phyloP scores from a whole-genome alignment of 2,888 invertebrate genomes.

The Lasius fuliginosus region DNA sequence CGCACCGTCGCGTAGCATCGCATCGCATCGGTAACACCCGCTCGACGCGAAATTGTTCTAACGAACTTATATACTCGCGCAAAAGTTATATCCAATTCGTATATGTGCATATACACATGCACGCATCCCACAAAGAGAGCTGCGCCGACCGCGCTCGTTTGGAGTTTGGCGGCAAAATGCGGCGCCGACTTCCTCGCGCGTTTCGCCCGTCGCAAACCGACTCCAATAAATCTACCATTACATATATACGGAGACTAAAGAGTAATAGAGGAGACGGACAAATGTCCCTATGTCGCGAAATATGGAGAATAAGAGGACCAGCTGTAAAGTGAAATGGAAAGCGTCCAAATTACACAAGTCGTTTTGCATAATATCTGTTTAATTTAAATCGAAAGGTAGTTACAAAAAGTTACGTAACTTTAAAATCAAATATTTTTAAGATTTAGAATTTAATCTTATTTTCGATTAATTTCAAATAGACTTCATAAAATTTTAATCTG shows the following conservation, averaged over 20 bases:
- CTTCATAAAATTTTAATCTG: background rate
- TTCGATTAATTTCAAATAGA: background rate
- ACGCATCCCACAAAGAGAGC: conserved; percentile 3
- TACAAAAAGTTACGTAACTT: background rate
- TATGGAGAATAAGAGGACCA: conserved; percentile 52
- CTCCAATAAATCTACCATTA: conserved; percentile 50
- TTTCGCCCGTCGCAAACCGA: conserved; percentile 53
- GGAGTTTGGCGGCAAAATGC: conserved; percentile 61
- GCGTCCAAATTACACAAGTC: background rate
- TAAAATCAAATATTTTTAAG: background rate
- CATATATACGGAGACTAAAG: conserved; percentile 18
- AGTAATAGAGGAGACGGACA: conserved; percentile 17
- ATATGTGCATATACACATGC: background rate
- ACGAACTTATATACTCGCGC: conserved; percentile 71
- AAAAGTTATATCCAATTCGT: conserved; percentile 64
- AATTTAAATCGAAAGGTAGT: background rate
- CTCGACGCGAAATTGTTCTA: conserved; percentile 70
- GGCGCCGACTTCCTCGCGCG: conserved; percentile 36
- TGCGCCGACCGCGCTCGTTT: conserved; percentile 41
- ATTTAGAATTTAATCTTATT: background rate
- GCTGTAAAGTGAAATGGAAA: conserved; percentile 37
- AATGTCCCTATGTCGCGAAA: background rate
- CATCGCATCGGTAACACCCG: conserved; percentile 39
- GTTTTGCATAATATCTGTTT: background rate
- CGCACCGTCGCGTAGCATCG: conserved; percentile 19